These are phyloP conservation scores for Phoeniculus purpureus DNA, from an alignment of 2,797 vertebrate genomes.

Conservation along the genomic window DNA sequence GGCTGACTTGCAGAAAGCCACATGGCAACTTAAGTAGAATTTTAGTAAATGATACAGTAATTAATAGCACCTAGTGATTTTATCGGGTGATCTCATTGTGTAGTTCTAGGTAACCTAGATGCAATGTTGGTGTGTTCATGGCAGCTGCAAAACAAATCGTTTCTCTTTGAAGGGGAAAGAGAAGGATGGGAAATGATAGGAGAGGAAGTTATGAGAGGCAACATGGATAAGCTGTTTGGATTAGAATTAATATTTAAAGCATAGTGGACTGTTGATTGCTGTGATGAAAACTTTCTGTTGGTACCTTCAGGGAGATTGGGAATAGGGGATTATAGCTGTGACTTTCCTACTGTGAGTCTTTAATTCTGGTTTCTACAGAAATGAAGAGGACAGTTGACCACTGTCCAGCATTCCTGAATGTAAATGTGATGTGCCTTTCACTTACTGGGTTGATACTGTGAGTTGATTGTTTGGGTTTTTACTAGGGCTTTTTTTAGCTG, in stretches of 20 bases:
- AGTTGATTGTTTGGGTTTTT: background rate
- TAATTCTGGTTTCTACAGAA: conserved; percentile 29
- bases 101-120: background rate
- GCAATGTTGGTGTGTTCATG: background rate
- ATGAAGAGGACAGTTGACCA: conserved; percentile 31
- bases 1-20: background rate
- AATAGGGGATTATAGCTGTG: conserved; percentile 8
- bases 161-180: background rate
- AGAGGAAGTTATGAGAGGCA: background rate
- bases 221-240: background rate
- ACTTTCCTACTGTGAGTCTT: conserved; percentile 32
- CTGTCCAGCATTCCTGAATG: background rate
- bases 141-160: background rate
- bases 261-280: background rate
- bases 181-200: background rate
- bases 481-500: background rate
- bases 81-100: background rate
- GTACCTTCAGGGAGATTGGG: no score
- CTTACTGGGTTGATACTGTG: background rate
- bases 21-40: background rate
- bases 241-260: conserved; percentile 5
- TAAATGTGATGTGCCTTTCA: conserved; percentile 29
- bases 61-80: background rate
- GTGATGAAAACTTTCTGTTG: conserved; percentile 7
- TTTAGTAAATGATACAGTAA: no score